phyloP scores from a whole-genome alignment of 2,797 vertebrate species.

The Siniperca scherzeri region DNA sequence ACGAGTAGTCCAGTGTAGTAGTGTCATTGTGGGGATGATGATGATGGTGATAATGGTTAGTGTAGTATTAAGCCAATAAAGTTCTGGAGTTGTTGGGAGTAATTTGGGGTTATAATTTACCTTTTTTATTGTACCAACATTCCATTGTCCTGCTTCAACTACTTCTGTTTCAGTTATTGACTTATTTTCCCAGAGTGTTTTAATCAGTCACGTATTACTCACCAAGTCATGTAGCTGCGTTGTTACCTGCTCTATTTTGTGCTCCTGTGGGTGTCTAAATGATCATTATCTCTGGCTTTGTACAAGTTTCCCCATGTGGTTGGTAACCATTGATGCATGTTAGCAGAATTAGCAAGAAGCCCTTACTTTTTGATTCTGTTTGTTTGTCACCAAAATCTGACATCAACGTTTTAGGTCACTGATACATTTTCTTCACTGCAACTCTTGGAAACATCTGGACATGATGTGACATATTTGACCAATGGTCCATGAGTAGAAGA shows the following conservation, averaged over 20 bases:
- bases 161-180: background rate
- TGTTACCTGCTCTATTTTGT: background rate
- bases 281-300: background rate
- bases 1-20: background rate
- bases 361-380: background rate
- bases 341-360: background rate
- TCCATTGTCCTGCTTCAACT: background rate
- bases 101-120: background rate
- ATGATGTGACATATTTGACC: background rate
- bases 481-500: background rate
- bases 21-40: background rate
- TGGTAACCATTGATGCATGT: background rate
- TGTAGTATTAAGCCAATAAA: background rate
- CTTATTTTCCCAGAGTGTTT: background rate
- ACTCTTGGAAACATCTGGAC: constrained; percentile 10
- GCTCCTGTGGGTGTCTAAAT: background rate
- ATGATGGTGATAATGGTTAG: background rate
- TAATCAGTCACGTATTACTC: background rate
- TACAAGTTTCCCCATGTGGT: background rate
- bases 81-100: background rate
- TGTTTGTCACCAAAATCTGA: background rate
- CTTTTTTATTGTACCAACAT: background rate
- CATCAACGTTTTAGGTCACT: background rate
- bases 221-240: background rate
- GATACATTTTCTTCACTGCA: background rate